A percentile compares a stretch with the other conserved stretches of the same genome.
Conservation (phyloP, 2,797 vertebrate genomes). For the Hirundo rustica region DNA sequence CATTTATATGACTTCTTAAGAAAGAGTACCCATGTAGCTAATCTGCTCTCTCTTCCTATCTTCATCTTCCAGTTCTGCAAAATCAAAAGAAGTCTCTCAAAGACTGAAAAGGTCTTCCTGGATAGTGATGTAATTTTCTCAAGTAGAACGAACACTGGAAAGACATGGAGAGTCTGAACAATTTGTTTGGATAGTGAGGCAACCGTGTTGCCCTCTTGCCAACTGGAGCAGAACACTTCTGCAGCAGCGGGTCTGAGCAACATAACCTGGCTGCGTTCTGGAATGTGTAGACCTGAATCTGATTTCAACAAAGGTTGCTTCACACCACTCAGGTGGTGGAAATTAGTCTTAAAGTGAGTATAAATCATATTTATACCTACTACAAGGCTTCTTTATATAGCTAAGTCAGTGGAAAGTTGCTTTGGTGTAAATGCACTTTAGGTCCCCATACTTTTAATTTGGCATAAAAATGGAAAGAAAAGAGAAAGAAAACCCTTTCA, state of each 20-base stretch:
- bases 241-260: neutral
- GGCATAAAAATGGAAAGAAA: neutral
- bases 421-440: slow-evolving; percentile 5
- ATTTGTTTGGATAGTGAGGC: neutral
- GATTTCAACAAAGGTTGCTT: slow-evolving; percentile 25
- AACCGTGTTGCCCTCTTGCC: neutral
- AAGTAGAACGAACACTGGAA: neutral
- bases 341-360: neutral
- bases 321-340: slow-evolving; percentile 17
- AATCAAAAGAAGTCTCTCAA: neutral
- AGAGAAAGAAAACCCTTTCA: slow-evolving; percentile 28
- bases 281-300: neutral
- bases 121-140: neutral
- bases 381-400: slow-evolving; percentile 17
- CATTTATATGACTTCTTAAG: neutral
- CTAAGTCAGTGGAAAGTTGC: slow-evolving; percentile 13
- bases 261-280: neutral
- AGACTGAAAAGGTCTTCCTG: neutral
- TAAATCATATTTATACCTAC: slow-evolving; percentile 17
- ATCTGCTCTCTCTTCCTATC: neutral
- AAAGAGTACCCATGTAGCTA: neutral
- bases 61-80: neutral
- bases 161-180: neutral
- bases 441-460: slow-evolving; percentile 18
- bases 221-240: neutral